phyloP scores from a whole-genome alignment of 2,888 invertebrate species.

The Dioctria rufipes region DNA sequence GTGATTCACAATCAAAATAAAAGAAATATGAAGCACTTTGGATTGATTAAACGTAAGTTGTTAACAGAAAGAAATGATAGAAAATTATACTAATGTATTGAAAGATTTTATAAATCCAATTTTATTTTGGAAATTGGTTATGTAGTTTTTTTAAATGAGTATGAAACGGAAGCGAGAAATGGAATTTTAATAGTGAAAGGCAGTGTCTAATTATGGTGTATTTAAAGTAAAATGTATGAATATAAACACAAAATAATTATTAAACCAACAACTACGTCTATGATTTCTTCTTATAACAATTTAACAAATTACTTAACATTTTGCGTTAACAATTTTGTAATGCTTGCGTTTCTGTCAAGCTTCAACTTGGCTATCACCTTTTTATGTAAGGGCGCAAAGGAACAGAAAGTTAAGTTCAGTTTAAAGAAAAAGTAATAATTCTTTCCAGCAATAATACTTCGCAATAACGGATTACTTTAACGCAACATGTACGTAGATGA shows the following conservation, averaged over 20 bases:
- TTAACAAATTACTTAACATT: too few species aligned
- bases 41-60: background rate
- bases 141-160: constrained; percentile 14
- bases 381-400: background rate
- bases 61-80: background rate
- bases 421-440: background rate
- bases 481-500: too few species aligned
- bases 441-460: background rate
- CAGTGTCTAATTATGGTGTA: background rate
- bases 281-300: too few species aligned
- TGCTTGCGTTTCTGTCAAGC: too few species aligned
- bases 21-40: constrained; percentile 27
- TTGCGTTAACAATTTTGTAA: too few species aligned
- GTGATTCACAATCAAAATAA: constrained; percentile 27
- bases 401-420: background rate
- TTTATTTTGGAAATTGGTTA: background rate
- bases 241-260: background rate
- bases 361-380: background rate
- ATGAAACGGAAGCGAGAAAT: background rate
- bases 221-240: background rate
- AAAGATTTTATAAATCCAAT: constrained; percentile 43
- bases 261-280: too few species aligned
- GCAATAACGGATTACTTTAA: too few species aligned
- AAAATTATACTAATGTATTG: background rate
- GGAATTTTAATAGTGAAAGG: constrained; percentile 29